Evolutionary conservation across 2,888 invertebrate species (phyloP), one percentile per base, ranked within the genome.

Genomic region (Dorcus parallelipipedus): DNA sequence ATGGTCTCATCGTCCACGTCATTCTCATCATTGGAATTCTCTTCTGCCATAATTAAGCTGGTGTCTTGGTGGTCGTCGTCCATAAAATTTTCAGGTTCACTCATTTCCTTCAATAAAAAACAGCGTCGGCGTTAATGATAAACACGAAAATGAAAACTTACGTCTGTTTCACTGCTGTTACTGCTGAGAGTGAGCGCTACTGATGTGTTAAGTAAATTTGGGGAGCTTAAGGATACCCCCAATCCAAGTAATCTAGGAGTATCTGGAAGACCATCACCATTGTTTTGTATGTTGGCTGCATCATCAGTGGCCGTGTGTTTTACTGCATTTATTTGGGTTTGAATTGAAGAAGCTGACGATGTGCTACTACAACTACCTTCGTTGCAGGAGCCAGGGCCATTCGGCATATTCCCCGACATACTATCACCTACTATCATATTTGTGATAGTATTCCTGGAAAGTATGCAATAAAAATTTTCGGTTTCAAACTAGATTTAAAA

Each of bases 1-100:
- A 92, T 91, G 3, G 91, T 90, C 77, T 93, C 91, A 65, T 91
- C 89, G 73, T 93, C 93, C 0, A 91, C 89, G 71, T 93, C 92
- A 72, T 93, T 93, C 74, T 93, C 93, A 72, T 93, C 93, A 68
- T 86, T 87, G 3, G 86, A 87, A 75, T 85, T 86, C 43, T 86
- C 86, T 64, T 86, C 88, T n/a, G 82, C 79, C 59, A 82, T 81
- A 60, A 80, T 79, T 56, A 80, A 64, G 64, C 81, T 83, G 56
- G 79, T 79, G 58, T 79, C 80, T 20, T 72, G 74, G 26, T 75
- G 76, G 38, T 79, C 81, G 58, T 78, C 78, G 43, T 87, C 86
- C 62, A 86, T 85, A 49, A 85, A 79, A 57, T 83, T 84, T 68
- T 87, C 87, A n/a, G 85, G 78, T 69, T 88, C 88, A 69, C 85